A percentile compares a stretch with the other conserved stretches of the same genome.
phyloP scores from a whole-genome alignment of 2,797 vertebrate species.

The Nannoperca australis region DNA sequence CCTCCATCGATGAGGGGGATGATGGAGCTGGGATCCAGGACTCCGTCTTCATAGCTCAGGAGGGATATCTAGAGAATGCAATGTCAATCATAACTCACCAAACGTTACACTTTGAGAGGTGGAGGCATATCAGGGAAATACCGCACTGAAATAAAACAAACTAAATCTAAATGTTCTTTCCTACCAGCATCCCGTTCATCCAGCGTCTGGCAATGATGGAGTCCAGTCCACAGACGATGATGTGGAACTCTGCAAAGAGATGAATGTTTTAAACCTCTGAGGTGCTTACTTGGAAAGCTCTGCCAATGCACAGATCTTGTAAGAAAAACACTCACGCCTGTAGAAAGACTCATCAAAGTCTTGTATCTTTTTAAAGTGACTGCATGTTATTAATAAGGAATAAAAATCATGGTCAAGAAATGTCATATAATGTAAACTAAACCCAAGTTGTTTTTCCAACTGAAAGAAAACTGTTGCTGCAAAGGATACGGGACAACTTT shows the following conservation, averaged over 20 bases:
- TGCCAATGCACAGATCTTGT: neutral
- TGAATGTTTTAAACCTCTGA: neutral
- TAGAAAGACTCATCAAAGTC: conserved; percentile 97
- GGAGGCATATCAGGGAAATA: neutral
- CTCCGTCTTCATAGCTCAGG: conserved; percentile 92
- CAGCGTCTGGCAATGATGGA: conserved; percentile 97
- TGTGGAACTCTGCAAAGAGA: conserved; percentile 92
- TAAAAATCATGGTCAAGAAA: neutral
- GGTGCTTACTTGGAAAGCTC: neutral
- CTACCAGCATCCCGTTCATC: conserved; percentile 99
- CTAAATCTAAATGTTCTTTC: neutral
- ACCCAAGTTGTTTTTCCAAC: accelerated
- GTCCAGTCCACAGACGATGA: conserved; percentile 97
- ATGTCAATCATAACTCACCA: neutral
- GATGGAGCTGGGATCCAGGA: conserved; percentile 94
- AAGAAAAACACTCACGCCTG: conserved; percentile 88
- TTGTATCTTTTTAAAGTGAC: conserved; percentile 98
- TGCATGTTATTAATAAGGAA: conserved; percentile 77
- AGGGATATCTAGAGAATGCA: conserved; percentile 89
- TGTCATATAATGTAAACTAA: neutral
- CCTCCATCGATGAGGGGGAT: conserved; percentile 96
- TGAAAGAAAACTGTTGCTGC: neutral
- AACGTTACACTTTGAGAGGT: neutral
- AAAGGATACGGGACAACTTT: conserved; percentile 94
- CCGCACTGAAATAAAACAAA: neutral